phyloP scores from a whole-genome alignment of 2,113 vertebrate genomes.

The Burhinus oedicnemus region DNA sequence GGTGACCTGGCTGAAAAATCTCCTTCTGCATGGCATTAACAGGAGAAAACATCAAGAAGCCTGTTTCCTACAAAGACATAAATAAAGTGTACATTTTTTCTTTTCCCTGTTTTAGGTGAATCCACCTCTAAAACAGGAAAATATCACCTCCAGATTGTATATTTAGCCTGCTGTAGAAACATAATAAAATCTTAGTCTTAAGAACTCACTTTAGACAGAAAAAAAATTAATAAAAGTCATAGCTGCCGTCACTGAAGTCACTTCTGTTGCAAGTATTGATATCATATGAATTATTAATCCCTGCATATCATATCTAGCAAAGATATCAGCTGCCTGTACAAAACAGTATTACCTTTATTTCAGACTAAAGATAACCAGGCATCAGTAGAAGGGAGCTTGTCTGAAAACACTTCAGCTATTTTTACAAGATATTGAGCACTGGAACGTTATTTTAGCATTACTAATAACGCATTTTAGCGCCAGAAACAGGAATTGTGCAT shows the following conservation, averaged over 20 bases:
- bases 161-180: neutral
- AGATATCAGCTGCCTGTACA: neutral
- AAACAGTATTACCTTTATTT: neutral
- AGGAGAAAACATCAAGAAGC: neutral
- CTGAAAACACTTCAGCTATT: neutral
- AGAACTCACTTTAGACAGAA: neutral
- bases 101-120: neutral
- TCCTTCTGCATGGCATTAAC: neutral
- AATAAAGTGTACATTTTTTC: neutral
- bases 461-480: neutral
- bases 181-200: neutral
- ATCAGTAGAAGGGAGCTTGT: neutral
- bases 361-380: neutral
- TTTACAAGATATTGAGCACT: neutral
- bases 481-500: neutral
- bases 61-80: neutral
- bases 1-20: neutral
- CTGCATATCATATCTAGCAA: neutral
- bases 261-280: neutral
- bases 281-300: neutral
- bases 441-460: neutral
- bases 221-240: neutral
- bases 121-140: neutral
- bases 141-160: neutral
- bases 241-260: neutral